Base-by-base conservation (phyloP, 2,888 invertebrate species). In the Trissoscelio sp. region DNA sequence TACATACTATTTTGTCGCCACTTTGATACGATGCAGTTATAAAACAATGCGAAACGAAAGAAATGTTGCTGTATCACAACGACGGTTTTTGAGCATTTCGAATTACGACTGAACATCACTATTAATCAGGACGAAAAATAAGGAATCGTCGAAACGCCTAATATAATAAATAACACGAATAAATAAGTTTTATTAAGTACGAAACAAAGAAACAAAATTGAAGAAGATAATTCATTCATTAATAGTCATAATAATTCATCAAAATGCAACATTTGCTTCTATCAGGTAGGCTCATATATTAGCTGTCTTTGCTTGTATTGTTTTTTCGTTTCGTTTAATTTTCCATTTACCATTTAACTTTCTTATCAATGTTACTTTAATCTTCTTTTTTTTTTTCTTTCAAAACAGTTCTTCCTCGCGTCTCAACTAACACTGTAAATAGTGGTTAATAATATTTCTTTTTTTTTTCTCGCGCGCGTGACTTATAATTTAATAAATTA, bases 401-500 rank as follows among this genome's bases (percentile, higher is more conserved):
- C 58, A 67, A 67, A 83, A 83, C 73, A 78, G 67, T 74, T 44
- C 48, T 39, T 37, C 44, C 81, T 85, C 86, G 88, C 86, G 84
- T 86, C 87, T 88, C 88, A 87, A 88, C 88, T 88, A 89, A 86
- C 88, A 86, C 87, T 85, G 86, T 89, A 87, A 88, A 88, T 88
- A 88, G 87, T 90, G 86, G 87, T 88, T 85, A 87, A 88, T 88
- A 83, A 72, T 83, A 77, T 62, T 80, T 73, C 80, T 34, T 77
- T 66, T 75, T 81, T 53, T 67, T 77, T 78, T 85, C 82, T 85
- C 75, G 79, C 85, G 85, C 78, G 79, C 85, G 83, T 87, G 82
- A 85, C 84, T 85, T 86, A 87, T 88, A 86, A 85, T 88, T 89
- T 89, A 89, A 91, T 91, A 91, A 91, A 91, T 91, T 91, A 91